A percentile compares a stretch with the other conserved stretches of the same genome.
These are phyloP conservation scores for Sarcophaga carnaria DNA, from an alignment of 2,888 invertebrate species.

Conservation along the genomic window DNA sequence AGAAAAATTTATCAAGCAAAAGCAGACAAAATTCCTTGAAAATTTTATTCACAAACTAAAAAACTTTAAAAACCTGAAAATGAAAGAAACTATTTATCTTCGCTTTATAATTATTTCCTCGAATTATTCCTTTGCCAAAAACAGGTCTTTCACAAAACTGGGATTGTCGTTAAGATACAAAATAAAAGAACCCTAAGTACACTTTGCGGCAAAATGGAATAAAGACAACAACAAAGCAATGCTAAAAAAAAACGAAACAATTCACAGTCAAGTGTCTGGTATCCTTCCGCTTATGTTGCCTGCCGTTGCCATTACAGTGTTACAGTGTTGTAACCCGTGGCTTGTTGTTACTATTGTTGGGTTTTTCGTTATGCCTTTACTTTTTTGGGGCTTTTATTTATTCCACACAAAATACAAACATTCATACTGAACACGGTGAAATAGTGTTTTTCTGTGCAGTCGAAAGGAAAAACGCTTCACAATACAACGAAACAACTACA, in stretches of 20 bases:
- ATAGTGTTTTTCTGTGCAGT: constrained; percentile 28
- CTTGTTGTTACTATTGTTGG: too few species aligned
- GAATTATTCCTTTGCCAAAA: background rate
- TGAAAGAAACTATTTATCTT: background rate
- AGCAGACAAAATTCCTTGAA: too few species aligned
- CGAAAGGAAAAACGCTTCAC: constrained; percentile 22
- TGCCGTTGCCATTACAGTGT: background rate
- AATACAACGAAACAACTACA: constrained; percentile 19
- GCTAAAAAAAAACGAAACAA: background rate
- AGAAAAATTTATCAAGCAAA: too few species aligned
- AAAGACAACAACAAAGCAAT: background rate
- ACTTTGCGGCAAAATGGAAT: background rate
- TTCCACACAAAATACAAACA: constrained; percentile 47
- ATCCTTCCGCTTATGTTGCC: background rate
- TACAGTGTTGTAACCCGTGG: background rate
- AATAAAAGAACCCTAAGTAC: background rate
- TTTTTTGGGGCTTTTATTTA: constrained; percentile 6
- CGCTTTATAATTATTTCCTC: background rate
- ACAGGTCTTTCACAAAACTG: constrained; percentile 11
- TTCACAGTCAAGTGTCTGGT: too few species aligned
- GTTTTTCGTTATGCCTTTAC: too few species aligned
- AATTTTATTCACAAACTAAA: too few species aligned
- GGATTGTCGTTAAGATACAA: background rate
- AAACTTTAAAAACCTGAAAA: too few species aligned
- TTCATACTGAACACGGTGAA: constrained; percentile 21